These are phyloP conservation scores for Pangasius sanitwongsei DNA, from an alignment of 2,797 vertebrate genomes.

Conservation along the genomic window DNA sequence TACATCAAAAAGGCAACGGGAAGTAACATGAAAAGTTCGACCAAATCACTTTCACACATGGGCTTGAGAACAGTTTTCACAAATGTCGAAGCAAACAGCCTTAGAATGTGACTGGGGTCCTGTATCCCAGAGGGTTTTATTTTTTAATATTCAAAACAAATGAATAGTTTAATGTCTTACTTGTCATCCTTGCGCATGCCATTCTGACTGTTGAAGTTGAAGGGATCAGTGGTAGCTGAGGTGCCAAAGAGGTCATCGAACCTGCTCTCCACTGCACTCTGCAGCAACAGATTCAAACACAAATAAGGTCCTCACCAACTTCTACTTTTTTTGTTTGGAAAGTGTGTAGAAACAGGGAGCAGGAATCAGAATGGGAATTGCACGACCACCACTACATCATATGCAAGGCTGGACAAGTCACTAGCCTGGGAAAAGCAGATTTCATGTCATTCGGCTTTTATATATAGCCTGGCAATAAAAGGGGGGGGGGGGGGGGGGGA, in stretches of 20 bases:
- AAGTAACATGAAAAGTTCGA: not conserved
- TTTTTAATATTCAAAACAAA: not conserved
- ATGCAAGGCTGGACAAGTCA: not conserved
- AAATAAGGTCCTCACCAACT: not conserved
- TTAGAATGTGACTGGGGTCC: not conserved
- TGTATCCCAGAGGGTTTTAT: not conserved
- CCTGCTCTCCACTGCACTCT: constrained; percentile 87
- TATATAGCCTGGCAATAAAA: not conserved
- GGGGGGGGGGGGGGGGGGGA: no score
- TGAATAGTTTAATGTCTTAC: constrained; percentile 68
- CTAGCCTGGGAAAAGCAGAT: not conserved
- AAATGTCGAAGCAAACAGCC: not conserved
- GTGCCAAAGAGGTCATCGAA: constrained; percentile 97
- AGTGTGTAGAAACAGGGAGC: not conserved
- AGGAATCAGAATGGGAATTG: not conserved
- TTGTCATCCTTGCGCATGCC: constrained; percentile 94
- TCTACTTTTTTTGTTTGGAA: not conserved
- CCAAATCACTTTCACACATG: not conserved
- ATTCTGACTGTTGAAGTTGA: constrained; percentile 97
- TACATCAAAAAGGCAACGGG: no score
- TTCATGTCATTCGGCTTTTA: not conserved
- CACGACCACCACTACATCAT: no score
- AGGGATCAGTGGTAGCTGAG: constrained; percentile 85
- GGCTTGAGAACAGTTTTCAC: not conserved
- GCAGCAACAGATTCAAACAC: not conserved